Percentiles rank a stretch among this genome's conserved stretches.
phyloP scores from a whole-genome alignment of 2,113 vertebrate genomes.

The Agelaius phoeniceus region DNA sequence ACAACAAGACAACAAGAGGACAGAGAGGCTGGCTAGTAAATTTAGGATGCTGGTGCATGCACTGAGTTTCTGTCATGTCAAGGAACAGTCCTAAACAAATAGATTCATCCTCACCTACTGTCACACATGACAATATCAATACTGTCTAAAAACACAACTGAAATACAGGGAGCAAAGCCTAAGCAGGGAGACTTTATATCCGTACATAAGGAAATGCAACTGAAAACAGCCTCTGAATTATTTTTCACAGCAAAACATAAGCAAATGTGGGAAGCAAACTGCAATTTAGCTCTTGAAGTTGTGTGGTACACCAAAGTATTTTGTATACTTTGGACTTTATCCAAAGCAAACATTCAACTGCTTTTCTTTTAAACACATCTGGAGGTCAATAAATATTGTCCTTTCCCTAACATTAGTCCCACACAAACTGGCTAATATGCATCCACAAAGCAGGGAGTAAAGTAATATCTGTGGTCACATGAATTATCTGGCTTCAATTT shows the following conservation, averaged over 20 bases:
- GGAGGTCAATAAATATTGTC: constrained; percentile 10
- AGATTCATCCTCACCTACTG: not conserved
- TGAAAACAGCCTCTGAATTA: not conserved
- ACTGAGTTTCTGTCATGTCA: not conserved
- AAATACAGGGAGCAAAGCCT: not conserved
- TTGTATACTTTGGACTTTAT: not conserved
- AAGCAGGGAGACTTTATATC: not conserved
- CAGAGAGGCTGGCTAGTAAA: not conserved
- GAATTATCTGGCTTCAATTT: not conserved
- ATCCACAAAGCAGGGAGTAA: not conserved
- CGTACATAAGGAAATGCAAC: not conserved
- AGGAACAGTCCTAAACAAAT: not conserved
- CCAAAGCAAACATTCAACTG: constrained; percentile 30
- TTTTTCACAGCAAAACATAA: constrained; percentile 3
- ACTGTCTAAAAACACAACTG: not conserved
- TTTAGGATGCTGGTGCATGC: not conserved
- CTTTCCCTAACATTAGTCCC: not conserved
- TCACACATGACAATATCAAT: not conserved
- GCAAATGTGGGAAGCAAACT: not conserved
- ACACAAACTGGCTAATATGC: not conserved
- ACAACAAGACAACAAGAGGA: not conserved
- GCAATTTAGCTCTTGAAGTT: not conserved
- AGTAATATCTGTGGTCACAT: not conserved
- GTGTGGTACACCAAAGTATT: not conserved
- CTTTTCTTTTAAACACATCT: constrained; percentile 7